These are phyloP conservation scores for Diogma glabrata DNA, from an alignment of 2,888 invertebrate species.

Conservation along the genomic window DNA sequence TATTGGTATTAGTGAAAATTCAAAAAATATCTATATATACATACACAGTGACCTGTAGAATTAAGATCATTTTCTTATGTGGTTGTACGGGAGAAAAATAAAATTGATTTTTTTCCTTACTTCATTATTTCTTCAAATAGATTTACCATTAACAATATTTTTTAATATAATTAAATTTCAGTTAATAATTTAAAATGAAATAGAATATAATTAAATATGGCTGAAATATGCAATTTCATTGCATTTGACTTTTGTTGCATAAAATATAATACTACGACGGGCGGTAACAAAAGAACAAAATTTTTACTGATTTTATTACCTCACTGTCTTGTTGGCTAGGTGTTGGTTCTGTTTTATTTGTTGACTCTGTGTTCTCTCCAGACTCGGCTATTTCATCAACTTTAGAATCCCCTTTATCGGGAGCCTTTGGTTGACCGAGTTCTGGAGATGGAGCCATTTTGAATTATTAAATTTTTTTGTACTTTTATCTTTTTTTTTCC, in stretches of 20 bases:
- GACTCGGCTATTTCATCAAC: slow-evolving; percentile 1
- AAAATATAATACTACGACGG: too few species aligned
- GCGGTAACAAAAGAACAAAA: background rate
- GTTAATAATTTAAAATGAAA: too few species aligned
- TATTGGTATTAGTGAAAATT: slow-evolving; percentile 7
- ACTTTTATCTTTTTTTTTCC: background rate
- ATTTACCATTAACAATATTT: too few species aligned
- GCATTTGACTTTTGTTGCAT: background rate
- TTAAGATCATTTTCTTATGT: background rate
- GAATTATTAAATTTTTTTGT: slow-evolving; percentile 26
- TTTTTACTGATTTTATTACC: slow-evolving; percentile 7
- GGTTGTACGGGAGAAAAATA: background rate
- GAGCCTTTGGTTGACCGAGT: slow-evolving; percentile 64
- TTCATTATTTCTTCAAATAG: too few species aligned
- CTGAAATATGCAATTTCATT: slow-evolving; percentile 16
- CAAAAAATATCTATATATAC: too few species aligned
- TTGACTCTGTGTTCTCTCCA: slow-evolving; percentile 6
- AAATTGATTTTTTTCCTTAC: too few species aligned
- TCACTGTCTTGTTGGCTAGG: slow-evolving; percentile 12
- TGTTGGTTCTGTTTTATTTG: background rate
- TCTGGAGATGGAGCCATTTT: slow-evolving; percentile 71
- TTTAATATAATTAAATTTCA: too few species aligned
- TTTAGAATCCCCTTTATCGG: slow-evolving; percentile 43
- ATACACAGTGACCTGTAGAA: slow-evolving; percentile 7
- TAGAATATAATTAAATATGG: slow-evolving; percentile 13